A percentile compares a stretch with the other conserved stretches of the same genome.
Conservation (phyloP, 2,888 invertebrate species). For the Clitarchus hookeri region DNA sequence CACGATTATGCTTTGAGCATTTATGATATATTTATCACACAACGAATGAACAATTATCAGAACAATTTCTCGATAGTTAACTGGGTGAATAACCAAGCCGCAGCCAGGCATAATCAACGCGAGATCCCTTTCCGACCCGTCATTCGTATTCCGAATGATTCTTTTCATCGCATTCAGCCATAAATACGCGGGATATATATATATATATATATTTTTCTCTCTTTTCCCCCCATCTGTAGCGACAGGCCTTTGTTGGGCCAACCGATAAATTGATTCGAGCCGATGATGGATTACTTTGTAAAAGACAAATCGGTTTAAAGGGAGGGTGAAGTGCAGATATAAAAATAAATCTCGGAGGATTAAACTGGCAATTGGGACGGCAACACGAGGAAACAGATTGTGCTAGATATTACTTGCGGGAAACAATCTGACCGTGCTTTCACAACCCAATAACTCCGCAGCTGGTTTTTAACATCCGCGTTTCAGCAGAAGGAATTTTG, state of each 20-base stretch:
- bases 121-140: neutral
- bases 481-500: too few relatives aligned
- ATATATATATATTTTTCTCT: neutral
- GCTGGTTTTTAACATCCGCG: too few relatives aligned
- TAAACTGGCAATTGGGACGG: neutral
- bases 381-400: neutral
- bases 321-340: neutral
- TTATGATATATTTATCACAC: too few relatives aligned
- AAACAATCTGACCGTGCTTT: neutral
- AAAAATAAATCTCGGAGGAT: constrained; percentile 14
- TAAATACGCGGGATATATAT: neutral
- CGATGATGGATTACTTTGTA: constrained; percentile 14
- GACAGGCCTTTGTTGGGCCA: neutral
- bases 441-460: neutral
- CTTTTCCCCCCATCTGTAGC: neutral
- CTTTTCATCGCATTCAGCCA: constrained; percentile 1
- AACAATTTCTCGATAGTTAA: neutral
- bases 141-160: neutral
- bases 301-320: constrained; percentile 8
- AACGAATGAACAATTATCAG: neutral
- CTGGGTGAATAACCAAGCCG: neutral
- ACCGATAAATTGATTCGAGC: constrained; percentile 14
- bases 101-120: neutral
- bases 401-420: neutral
- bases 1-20: too few relatives aligned